Conservation (phyloP, 1,140 invertebrate species). For the Dufourea novaeangliae region DNA sequence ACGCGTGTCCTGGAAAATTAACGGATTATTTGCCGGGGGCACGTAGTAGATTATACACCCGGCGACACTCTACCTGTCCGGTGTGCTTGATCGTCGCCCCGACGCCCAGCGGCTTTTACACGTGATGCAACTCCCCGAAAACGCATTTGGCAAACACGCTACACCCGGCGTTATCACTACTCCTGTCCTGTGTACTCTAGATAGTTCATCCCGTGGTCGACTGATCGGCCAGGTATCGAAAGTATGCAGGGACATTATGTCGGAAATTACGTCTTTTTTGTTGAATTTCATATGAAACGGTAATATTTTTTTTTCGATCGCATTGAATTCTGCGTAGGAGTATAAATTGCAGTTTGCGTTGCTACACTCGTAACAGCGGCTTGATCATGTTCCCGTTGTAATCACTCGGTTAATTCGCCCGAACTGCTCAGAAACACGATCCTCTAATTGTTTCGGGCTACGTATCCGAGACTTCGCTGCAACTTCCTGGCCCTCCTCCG, state of each 20-base stretch:
- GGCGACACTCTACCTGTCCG: conserved; percentile 38
- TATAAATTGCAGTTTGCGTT: background rate
- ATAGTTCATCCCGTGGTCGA: background rate
- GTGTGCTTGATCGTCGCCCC: background rate
- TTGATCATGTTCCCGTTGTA: conserved; percentile 1
- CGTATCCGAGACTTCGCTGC: conserved; percentile 1
- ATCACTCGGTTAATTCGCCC: background rate
- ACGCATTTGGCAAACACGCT: background rate
- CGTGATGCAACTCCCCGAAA: background rate
- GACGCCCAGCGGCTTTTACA: background rate
- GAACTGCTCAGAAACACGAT: conserved; percentile 6
- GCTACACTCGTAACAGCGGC: background rate
- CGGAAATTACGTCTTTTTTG: no score
- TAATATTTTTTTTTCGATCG: no score
- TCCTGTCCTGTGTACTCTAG: background rate
- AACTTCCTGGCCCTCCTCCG: background rate
- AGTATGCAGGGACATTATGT: background rate
- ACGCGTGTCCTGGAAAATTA: conserved; percentile 43
- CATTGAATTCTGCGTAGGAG: background rate
- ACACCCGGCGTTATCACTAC: background rate
- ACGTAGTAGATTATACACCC: conserved; percentile 75
- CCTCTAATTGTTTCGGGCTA: background rate
- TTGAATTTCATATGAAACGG: no score
- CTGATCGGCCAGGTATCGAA: background rate
- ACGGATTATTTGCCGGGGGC: conserved; percentile 51